These are phyloP conservation scores for Scolopax bukidnonensis DNA, from an alignment of 2,797 vertebrate species.

Conservation along the genomic window DNA sequence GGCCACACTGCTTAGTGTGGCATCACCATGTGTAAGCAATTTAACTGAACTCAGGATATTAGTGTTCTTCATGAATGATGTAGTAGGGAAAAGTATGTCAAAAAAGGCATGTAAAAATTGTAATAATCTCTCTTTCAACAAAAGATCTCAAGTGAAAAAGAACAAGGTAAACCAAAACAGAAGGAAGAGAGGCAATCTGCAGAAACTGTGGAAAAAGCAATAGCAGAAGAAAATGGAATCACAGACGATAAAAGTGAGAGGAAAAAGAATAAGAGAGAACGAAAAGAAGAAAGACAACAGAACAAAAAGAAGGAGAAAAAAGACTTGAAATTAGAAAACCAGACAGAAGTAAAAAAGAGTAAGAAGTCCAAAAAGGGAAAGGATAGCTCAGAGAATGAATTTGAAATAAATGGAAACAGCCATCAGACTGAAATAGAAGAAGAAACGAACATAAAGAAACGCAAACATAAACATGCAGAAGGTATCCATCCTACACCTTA, in stretches of 20 bases:
- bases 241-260: conserved; percentile 46
- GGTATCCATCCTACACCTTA: conserved; percentile 16
- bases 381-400: conserved; percentile 42
- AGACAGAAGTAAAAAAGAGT: conserved; percentile 49
- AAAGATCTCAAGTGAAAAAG: conserved; percentile 56
- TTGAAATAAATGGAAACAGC: neutral
- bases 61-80: neutral
- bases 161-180: neutral
- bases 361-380: conserved; percentile 66
- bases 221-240: conserved; percentile 1
- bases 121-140: neutral
- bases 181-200: neutral
- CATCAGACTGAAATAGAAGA: neutral
- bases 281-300: conserved; percentile 82
- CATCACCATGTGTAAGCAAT: neutral
- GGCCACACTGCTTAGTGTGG: neutral
- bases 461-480: conserved; percentile 63
- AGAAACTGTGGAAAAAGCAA: neutral
- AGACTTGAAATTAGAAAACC: conserved; percentile 66
- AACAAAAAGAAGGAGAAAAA: conserved; percentile 85
- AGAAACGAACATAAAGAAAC: neutral
- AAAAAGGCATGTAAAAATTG: neutral
- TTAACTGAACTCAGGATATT: neutral
- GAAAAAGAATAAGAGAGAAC: conserved; percentile 81
- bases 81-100: neutral